A percentile compares a stretch with the other conserved stretches of the same genome.
These are phyloP conservation scores for Machaerirhynchus nigripectus DNA, from an alignment of 2,113 vertebrate genomes.

Conservation along the genomic window DNA sequence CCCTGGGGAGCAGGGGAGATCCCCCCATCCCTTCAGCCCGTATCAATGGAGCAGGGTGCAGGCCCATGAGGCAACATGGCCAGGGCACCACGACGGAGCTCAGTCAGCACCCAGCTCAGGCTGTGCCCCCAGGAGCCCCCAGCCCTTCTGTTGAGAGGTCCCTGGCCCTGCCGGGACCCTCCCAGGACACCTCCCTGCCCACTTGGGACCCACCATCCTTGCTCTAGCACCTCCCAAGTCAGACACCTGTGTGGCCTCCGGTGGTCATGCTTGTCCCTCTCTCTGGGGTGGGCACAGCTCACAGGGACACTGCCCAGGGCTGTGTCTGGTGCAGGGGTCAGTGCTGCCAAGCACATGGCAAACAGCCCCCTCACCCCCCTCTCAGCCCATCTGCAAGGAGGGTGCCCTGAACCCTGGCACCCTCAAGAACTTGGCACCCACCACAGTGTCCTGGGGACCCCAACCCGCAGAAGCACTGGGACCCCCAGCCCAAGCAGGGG, in stretches of 20 bases:
- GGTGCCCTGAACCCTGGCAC: background rate
- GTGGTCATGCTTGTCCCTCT: background rate
- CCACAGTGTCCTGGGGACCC: background rate
- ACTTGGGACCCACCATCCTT: rapidly evolving
- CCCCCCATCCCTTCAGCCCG: rapidly evolving
- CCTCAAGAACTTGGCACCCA: background rate
- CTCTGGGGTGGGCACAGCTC: rapidly evolving
- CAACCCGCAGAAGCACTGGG: rapidly evolving
- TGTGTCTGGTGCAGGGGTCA: rapidly evolving
- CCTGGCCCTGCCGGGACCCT: background rate
- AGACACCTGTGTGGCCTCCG: rapidly evolving
- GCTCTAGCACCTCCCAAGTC: rapidly evolving
- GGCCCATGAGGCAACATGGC: rapidly evolving
- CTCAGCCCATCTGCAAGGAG: rapidly evolving
- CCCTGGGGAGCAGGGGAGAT: rapidly evolving
- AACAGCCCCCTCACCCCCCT: background rate
- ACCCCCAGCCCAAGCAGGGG: background rate
- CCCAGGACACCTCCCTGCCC: background rate
- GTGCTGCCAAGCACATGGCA: background rate
- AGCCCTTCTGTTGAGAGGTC: background rate
- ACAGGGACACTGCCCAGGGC: background rate
- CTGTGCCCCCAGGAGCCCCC: background rate
- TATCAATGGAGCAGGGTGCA: rapidly evolving
- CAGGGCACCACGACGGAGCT: background rate
- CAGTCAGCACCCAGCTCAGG: background rate